These are phyloP conservation scores for Troides helena DNA, from an alignment of 2,888 invertebrate species.

Conservation along the genomic window DNA sequence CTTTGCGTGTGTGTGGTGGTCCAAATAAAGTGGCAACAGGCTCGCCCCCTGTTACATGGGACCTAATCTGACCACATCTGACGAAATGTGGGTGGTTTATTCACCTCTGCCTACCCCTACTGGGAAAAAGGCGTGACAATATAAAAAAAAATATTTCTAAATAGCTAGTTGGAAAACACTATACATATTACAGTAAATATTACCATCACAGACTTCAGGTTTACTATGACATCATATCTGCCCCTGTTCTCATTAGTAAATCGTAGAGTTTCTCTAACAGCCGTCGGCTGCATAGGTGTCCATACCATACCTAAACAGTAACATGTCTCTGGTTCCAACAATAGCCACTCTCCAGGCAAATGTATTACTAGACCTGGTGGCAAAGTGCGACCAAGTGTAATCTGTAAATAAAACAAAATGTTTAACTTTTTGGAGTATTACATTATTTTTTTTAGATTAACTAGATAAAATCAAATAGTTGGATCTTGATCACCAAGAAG, in stretches of 20 bases:
- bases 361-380: constrained; percentile 79
- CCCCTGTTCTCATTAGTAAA: constrained; percentile 83
- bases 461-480: background rate
- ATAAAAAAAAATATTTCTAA: background rate
- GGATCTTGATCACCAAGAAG: too few species aligned
- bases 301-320: constrained; percentile 81
- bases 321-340: constrained; percentile 77
- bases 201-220: constrained; percentile 80
- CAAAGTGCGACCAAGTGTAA: constrained; percentile 65
- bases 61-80: too few species aligned
- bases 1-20: too few species aligned
- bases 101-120: too few species aligned
- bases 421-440: background rate
- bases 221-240: constrained; percentile 83
- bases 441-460: background rate
- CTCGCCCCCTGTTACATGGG: too few species aligned
- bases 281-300: constrained; percentile 81
- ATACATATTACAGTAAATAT: constrained; percentile 20
- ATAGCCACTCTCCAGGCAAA: constrained; percentile 78
- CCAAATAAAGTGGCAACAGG: too few species aligned
- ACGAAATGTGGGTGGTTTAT: too few species aligned
- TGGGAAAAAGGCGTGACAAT: too few species aligned
- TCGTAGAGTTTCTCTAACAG: constrained; percentile 82
- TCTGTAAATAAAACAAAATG: constrained; percentile 44
- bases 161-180: background rate